A percentile compares a stretch with the other conserved stretches of the same genome.
Conservation (phyloP, 2,113 vertebrate genomes). For the Channa maculata region DNA sequence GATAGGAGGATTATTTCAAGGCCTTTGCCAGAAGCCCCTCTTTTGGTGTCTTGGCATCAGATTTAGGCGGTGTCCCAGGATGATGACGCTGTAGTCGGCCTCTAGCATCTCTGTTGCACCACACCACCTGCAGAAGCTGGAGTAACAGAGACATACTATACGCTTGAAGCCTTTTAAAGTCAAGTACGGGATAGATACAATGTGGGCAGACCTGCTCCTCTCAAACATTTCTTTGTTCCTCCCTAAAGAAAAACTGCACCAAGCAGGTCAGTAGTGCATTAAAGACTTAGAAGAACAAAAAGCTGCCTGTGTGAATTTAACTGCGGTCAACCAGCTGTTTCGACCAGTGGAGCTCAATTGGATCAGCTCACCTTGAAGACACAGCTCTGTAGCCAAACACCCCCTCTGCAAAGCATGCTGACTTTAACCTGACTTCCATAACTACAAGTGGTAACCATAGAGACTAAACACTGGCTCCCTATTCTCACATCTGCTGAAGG, state of each 20-base stretch:
- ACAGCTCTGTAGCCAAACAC: constrained; percentile 21
- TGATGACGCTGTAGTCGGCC: constrained; percentile 48
- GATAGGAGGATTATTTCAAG: constrained; percentile 50
- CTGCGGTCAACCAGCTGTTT: constrained; percentile 2
- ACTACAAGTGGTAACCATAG: constrained; percentile 66
- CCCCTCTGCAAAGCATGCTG: constrained; percentile 48
- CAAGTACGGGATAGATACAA: neutral
- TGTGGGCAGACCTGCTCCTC: no score
- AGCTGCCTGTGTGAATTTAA: no score
- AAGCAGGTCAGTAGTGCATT: no score
- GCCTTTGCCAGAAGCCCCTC: constrained; percentile 65
- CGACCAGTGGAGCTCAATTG: constrained; percentile 31
- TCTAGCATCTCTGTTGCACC: constrained; percentile 21
- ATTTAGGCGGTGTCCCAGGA: constrained; percentile 58
- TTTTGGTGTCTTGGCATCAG: constrained; percentile 63
- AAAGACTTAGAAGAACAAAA: no score
- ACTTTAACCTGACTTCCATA: constrained; percentile 65
- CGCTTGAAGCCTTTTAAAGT: constrained; percentile 15
- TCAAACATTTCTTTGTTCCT: no score
- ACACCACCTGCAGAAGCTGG: constrained; percentile 45
- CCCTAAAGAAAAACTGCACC: no score
- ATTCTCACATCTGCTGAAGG: constrained; percentile 43
- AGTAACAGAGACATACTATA: neutral
- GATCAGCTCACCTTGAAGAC: constrained; percentile 43
- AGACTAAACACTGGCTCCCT: constrained; percentile 55